Conservation (phyloP, 2,113 vertebrate species). For the western clawed frog (Xenopus tropicalis) region DNA sequence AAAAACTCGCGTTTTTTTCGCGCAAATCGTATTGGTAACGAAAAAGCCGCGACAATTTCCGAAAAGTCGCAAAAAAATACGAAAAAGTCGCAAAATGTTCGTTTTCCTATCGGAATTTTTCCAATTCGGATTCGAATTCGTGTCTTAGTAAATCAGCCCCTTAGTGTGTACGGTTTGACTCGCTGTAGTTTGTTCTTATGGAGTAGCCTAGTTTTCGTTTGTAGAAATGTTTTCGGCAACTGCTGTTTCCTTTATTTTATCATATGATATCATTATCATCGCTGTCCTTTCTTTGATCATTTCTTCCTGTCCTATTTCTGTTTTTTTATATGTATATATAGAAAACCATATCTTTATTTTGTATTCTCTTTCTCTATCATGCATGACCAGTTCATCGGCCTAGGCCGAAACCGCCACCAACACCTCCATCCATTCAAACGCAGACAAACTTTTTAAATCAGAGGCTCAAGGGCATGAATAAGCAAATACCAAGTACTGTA, state of each 20-base stretch:
- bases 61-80: no score
- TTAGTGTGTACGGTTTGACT: neutral
- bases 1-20: no score
- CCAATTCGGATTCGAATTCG: no score
- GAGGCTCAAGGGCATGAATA: constrained; percentile 75
- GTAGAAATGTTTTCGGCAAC: constrained; percentile 25
- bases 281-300: constrained; percentile 63
- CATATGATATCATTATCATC: no score
- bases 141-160: no score
- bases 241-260: constrained; percentile 49
- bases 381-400: constrained; percentile 67
- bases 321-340: constrained; percentile 55
- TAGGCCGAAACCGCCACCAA: constrained; percentile 62
- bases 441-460: constrained; percentile 72
- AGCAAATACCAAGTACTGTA: constrained; percentile 73
- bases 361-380: constrained; percentile 61
- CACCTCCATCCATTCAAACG: constrained; percentile 67
- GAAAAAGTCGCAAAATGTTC: no score
- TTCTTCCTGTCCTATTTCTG: constrained; percentile 65
- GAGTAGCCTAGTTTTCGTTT: constrained; percentile 52
- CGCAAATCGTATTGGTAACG: no score
- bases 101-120: no score
- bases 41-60: no score
- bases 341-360: constrained; percentile 67
- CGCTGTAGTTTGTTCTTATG: constrained; percentile 58